phyloP scores from a whole-genome alignment of 1,140 invertebrate species.

The Cydia amplana region DNA sequence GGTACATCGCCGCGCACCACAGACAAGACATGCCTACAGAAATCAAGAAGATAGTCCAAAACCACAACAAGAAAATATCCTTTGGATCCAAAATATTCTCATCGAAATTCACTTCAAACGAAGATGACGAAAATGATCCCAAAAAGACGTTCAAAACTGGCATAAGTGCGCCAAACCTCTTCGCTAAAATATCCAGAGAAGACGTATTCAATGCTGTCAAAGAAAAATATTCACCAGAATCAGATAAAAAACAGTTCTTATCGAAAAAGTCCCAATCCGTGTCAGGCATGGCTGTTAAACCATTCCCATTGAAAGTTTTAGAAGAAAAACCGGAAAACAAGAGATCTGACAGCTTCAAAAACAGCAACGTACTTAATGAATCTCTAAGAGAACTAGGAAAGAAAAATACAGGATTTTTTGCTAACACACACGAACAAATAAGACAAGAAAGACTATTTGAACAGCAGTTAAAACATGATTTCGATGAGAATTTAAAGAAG shows the following conservation, averaged over 20 bases:
- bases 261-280: conserved; percentile 78
- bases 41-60: conserved; percentile 69
- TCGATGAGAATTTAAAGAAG: conserved; percentile 73
- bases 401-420: conserved; percentile 80
- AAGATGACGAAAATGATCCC: conserved; percentile 54
- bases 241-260: conserved; percentile 65
- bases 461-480: conserved; percentile 73
- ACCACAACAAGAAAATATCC: conserved; percentile 66
- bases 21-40: conserved; percentile 68
- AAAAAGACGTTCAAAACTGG: conserved; percentile 68
- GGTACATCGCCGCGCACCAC: conserved; percentile 65
- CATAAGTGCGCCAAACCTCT: conserved; percentile 70
- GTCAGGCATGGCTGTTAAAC: conserved; percentile 43
- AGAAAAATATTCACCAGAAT: conserved; percentile 46
- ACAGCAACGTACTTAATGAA: conserved; percentile 69
- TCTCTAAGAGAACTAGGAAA: conserved; percentile 64
- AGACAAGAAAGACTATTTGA: conserved; percentile 78
- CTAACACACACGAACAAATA: conserved; percentile 84
- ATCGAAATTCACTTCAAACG: conserved; percentile 62
- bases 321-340: conserved; percentile 57
- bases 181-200: conserved; percentile 65
- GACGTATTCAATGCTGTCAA: conserved; percentile 53
- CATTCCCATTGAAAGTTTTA: conserved; percentile 60
- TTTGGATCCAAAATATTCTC: conserved; percentile 71
- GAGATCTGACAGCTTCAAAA: conserved; percentile 46